A percentile compares a stretch with the other conserved stretches of the same genome.
phyloP scores from a whole-genome alignment of 2,797 vertebrate genomes.

The Acanthurus leucopareius region DNA sequence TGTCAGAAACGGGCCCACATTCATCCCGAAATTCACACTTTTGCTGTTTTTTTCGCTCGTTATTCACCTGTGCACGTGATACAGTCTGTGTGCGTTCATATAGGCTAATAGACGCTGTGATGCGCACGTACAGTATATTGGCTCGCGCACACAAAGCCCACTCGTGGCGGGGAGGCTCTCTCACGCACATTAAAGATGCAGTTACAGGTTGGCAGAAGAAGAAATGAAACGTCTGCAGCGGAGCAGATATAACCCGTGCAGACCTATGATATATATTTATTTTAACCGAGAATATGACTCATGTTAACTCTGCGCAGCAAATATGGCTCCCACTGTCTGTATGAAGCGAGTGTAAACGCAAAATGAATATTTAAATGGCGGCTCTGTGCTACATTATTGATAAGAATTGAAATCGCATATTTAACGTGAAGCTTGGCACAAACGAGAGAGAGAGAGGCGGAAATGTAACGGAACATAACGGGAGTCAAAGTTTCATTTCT shows the following conservation, averaged over 20 bases:
- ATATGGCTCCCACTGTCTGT: conserved; percentile 26
- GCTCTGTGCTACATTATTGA: conserved; percentile 67
- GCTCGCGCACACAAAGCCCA: background rate
- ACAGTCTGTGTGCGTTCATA: too few relatives aligned
- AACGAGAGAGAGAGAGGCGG: conserved; percentile 39
- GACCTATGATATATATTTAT: too few relatives aligned
- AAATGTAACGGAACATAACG: conserved; percentile 13
- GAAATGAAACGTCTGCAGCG: background rate
- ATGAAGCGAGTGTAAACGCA: conserved; percentile 43
- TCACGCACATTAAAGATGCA: conserved; percentile 35
- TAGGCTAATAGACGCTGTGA: background rate
- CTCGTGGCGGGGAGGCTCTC: background rate
- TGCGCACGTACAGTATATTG: background rate
- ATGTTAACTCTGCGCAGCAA: conserved; percentile 35
- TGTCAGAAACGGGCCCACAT: too few relatives aligned
- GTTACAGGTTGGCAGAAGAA: conserved; percentile 15
- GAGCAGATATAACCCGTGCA: too few relatives aligned
- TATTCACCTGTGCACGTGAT: too few relatives aligned
- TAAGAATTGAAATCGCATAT: conserved; percentile 62
- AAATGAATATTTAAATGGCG: conserved; percentile 70
- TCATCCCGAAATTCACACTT: too few relatives aligned
- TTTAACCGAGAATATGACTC: conserved; percentile 21
- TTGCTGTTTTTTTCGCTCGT: too few relatives aligned
- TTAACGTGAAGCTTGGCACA: conserved; percentile 61
- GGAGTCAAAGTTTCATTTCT: conserved; percentile 30